Conservation (phyloP, 2,113 vertebrate species). For the Nymphicus hollandicus region DNA sequence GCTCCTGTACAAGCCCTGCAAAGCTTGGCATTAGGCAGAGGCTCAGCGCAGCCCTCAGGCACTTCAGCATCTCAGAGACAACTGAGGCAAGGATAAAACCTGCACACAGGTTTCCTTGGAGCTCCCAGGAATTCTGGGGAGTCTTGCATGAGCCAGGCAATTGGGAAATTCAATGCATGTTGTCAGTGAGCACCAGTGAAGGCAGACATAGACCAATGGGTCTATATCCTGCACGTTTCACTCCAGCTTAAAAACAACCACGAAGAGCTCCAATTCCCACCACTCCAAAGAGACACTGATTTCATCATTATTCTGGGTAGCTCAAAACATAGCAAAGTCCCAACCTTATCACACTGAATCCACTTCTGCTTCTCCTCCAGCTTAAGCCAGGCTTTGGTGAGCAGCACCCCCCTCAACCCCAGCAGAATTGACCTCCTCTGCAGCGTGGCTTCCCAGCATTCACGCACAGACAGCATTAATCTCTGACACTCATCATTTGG, state of each 20-base stretch:
- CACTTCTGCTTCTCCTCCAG: background rate
- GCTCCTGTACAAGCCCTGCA: background rate
- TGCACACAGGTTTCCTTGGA: background rate
- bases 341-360: background rate
- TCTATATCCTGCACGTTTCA: background rate
- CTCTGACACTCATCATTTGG: background rate
- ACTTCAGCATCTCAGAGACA: background rate
- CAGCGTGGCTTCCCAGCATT: slow-evolving; percentile 12
- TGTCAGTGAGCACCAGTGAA: background rate
- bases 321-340: background rate
- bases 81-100: background rate
- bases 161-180: background rate
- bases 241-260: background rate
- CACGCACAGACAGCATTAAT: background rate
- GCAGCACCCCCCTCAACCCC: background rate
- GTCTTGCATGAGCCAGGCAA: background rate
- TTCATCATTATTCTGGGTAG: background rate
- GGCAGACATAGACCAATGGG: rapidly evolving
- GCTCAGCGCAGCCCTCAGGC: background rate
- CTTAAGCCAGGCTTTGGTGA: background rate
- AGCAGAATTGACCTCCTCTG: background rate
- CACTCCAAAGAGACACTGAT: background rate
- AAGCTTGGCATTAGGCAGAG: background rate
- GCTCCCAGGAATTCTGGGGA: background rate
- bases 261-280: background rate